Conservation (phyloP, 2,888 invertebrate genomes). For the Nephrotoma flavescens region DNA sequence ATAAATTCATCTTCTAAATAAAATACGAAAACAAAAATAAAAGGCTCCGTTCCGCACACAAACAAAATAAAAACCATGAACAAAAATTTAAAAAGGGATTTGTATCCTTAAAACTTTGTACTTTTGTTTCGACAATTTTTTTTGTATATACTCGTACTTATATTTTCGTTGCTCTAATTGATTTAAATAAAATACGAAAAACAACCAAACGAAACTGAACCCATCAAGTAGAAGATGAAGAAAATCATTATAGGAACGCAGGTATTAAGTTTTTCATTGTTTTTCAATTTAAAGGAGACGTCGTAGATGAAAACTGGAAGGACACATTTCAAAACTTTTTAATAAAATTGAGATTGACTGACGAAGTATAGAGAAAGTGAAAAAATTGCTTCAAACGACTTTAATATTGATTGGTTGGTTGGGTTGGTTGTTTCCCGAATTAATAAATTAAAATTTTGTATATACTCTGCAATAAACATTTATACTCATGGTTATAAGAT, state of each 20-base stretch:
- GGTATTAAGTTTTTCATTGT: background rate
- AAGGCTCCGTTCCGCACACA: background rate
- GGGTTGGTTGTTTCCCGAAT: background rate
- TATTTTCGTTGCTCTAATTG: background rate
- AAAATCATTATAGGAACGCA: background rate
- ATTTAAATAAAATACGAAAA: background rate
- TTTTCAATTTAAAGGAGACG: background rate
- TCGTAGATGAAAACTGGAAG: background rate
- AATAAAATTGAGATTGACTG: background rate
- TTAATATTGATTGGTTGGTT: background rate
- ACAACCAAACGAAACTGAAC: background rate
- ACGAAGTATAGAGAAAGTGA: background rate
- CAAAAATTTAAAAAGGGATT: background rate
- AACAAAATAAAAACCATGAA: background rate
- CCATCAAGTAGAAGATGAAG: background rate
- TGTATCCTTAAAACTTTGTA: background rate
- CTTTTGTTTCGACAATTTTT: background rate
- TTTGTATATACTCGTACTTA: background rate
- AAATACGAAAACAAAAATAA: background rate
- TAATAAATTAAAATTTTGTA: background rate
- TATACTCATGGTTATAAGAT: background rate
- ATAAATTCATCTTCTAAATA: background rate
- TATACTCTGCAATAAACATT: background rate
- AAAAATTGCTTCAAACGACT: background rate
- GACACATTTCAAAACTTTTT: background rate